Evolutionary conservation across 1,140 invertebrate genomes (phyloP).

Genomic region (Ephestia elutella): DNA sequence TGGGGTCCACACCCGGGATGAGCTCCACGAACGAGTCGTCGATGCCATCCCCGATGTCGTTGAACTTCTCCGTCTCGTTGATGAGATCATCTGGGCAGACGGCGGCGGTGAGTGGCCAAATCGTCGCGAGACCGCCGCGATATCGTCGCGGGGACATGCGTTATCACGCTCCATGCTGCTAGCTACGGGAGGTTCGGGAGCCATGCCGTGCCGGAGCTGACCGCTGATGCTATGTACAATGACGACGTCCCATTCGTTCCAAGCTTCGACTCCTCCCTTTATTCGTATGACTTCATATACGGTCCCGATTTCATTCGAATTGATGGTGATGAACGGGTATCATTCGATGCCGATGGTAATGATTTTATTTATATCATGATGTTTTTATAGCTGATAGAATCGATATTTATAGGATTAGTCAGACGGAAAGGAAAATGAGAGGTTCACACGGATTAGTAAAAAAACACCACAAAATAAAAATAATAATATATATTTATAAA

Average conservation of each 20-base stretch:
- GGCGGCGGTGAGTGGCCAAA: constrained; percentile 30
- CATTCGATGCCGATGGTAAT: constrained; percentile 14
- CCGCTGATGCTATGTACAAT: constrained; percentile 40
- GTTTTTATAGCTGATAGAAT: constrained; percentile 70
- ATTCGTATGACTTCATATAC: neutral
- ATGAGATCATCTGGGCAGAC: constrained; percentile 94
- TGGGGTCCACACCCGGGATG: constrained; percentile 79
- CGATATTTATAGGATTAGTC: constrained; percentile 24
- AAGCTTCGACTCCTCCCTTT: constrained; percentile 14
- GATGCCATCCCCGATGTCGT: constrained; percentile 97
- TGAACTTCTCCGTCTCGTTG: constrained; percentile 98
- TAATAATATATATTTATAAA: constrained; percentile 75
- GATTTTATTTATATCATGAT: constrained; percentile 15
- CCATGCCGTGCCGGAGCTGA: constrained; percentile 37
- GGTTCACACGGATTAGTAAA: constrained; percentile 62
- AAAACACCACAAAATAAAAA: constrained; percentile 65
- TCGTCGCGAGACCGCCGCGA: constrained; percentile 5
- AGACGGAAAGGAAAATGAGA: constrained; percentile 26
- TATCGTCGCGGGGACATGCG: constrained; percentile 30
- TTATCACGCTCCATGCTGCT: constrained; percentile 34
- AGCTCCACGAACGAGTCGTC: constrained; percentile 97
- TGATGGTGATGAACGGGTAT: constrained; percentile 9
- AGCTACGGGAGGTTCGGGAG: constrained; percentile 23
- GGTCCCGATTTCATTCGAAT: constrained; percentile 6
- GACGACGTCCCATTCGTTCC: constrained; percentile 7